Evolutionary conservation across 92 coral and sea anemone species (phyloP).

Genomic region (Epizoanthus ramosus): DNA sequence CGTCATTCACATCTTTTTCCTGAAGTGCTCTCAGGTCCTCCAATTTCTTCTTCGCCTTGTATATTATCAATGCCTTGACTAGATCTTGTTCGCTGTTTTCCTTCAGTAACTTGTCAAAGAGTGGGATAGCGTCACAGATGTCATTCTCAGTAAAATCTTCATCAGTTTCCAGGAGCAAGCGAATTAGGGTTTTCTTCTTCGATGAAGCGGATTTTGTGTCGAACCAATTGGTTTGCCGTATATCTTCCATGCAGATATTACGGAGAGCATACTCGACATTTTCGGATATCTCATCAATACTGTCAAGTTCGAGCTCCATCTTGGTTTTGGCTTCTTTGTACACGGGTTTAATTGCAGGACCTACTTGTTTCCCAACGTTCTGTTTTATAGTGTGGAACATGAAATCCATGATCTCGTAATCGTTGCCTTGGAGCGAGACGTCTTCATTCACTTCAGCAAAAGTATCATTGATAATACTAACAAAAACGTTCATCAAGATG

Average conservation of each 20-base stretch:
- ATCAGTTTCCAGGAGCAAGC: constrained; percentile 83
- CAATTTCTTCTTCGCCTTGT: constrained; percentile 65
- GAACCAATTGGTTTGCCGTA: constrained; percentile 77
- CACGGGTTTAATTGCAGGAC: constrained; percentile 90
- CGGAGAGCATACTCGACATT: constrained; percentile 86
- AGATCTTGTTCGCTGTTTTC: constrained; percentile 73
- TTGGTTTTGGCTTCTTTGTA: constrained; percentile 84
- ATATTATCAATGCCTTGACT: constrained; percentile 58
- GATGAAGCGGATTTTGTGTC: constrained; percentile 64
- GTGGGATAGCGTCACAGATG: constrained; percentile 92
- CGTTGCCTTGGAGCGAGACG: constrained; percentile 84
- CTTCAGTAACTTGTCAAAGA: constrained; percentile 75
- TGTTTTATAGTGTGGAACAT: constrained; percentile 89
- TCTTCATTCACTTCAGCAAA: constrained; percentile 76
- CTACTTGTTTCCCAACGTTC: constrained; percentile 94
- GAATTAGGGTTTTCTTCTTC: constrained; percentile 80
- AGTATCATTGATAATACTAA: constrained; percentile 83
- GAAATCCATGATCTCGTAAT: constrained; percentile 89
- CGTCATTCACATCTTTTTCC: constrained; percentile 33
- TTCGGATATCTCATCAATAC: constrained; percentile 85
- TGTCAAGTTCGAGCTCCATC: constrained; percentile 76
- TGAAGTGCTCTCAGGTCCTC: constrained; percentile 52
- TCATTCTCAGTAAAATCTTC: constrained; percentile 90
- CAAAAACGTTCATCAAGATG: constrained; percentile 89
- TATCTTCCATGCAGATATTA: constrained; percentile 92